phyloP scores from a whole-genome alignment of 35 echinoderm and acorn worm genomes.

The Heliocidaris erythrogramma region DNA sequence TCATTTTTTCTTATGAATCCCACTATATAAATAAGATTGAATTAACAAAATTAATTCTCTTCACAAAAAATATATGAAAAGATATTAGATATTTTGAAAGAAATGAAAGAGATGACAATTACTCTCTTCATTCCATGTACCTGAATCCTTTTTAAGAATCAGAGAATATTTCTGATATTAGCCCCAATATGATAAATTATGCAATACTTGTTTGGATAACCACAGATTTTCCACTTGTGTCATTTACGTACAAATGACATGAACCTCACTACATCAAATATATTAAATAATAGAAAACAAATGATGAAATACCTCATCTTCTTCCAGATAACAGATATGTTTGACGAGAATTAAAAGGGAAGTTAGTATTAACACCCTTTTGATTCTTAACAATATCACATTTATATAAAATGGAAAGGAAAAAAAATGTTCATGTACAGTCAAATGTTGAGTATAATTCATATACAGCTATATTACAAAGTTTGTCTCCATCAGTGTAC shows the following conservation, averaged over 20 bases:
- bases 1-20: background rate
- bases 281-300: background rate
- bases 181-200: background rate
- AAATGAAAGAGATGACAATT: background rate
- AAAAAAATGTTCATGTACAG: background rate
- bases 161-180: background rate
- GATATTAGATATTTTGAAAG: background rate
- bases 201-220: background rate
- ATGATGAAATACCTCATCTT: background rate
- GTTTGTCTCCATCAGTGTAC: background rate
- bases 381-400: background rate
- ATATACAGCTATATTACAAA: constrained; percentile 34
- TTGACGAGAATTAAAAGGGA: background rate
- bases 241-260: background rate
- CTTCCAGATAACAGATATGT: background rate
- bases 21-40: background rate
- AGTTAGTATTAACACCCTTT: background rate
- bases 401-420: background rate
- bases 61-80: background rate
- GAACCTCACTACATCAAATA: background rate
- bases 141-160: background rate
- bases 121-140: background rate
- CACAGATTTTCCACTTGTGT: background rate
- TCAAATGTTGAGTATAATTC: background rate
- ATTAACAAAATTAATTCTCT: background rate